Evolutionary conservation across 2,888 invertebrate species (phyloP).

Genomic region (Campaea margaritaria): DNA sequence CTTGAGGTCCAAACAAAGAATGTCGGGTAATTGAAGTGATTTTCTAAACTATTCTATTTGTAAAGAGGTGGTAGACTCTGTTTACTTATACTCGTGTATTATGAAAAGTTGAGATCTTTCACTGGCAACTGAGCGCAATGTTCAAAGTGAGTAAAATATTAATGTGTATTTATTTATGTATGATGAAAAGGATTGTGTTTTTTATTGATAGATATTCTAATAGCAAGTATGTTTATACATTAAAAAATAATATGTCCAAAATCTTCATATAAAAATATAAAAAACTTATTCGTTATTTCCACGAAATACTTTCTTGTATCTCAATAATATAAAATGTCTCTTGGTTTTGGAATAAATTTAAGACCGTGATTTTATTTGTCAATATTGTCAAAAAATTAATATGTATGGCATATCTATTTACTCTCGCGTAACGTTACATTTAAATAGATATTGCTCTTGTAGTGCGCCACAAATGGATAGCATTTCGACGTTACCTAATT

Average conservation of each 20-base stretch:
- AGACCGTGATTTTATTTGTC: slow-evolving; percentile 16
- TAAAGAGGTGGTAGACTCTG: not conserved
- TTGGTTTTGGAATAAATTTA: slow-evolving; percentile 13
- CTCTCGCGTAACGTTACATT: slow-evolving; percentile 9
- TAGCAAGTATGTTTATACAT: not conserved
- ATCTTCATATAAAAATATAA: slow-evolving; percentile 10
- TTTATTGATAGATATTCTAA: no score
- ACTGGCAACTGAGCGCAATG: no score
- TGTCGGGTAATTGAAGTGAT: slow-evolving; percentile 41
- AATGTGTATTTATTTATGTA: no score
- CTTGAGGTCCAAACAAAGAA: slow-evolving; percentile 74
- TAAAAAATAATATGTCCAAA: not conserved
- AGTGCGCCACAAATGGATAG: slow-evolving; percentile 1
- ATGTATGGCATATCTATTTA: slow-evolving; percentile 8
- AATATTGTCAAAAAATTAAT: slow-evolving; percentile 25
- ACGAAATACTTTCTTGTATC: not conserved
- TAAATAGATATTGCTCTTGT: slow-evolving; percentile 11
- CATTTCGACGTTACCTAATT: slow-evolving; percentile 56
- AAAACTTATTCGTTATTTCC: not conserved
- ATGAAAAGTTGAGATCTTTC: no score
- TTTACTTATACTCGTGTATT: no score
- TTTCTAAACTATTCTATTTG: slow-evolving; percentile 12
- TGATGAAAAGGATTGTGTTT: no score
- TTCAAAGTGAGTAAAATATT: no score
- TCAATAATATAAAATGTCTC: slow-evolving; percentile 16